phyloP scores from a whole-genome alignment of 2,888 invertebrate genomes.

The Agrotis ipsilon region DNA sequence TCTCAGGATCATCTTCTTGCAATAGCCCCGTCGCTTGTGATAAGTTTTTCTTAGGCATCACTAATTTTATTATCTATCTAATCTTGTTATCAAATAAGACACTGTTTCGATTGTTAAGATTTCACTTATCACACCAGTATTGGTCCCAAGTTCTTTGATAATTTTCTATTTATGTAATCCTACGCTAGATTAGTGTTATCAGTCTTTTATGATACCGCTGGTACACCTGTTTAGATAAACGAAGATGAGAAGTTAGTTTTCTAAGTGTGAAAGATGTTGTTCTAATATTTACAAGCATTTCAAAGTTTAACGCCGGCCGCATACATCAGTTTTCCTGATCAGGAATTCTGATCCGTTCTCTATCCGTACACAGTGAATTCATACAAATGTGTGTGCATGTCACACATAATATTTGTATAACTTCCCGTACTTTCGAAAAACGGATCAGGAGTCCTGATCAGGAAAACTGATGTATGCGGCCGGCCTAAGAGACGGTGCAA shows the following conservation, averaged over 20 bases:
- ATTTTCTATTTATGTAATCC: slow-evolving; percentile 41
- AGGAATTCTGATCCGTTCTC: too few species aligned
- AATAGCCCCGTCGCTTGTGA: slow-evolving; percentile 50
- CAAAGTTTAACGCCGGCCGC: background rate
- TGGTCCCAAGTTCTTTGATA: slow-evolving; percentile 48
- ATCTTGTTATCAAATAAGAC: slow-evolving; percentile 32
- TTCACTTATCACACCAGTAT: slow-evolving; percentile 34
- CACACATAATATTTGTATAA: too few species aligned
- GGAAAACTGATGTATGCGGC: too few species aligned
- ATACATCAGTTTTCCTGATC: too few species aligned
- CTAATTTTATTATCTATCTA: slow-evolving; percentile 10
- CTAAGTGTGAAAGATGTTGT: slow-evolving; percentile 6
- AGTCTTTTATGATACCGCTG: slow-evolving; percentile 56
- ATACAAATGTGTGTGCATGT: too few species aligned
- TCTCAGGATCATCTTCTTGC: slow-evolving; percentile 63
- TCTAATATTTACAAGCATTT: slow-evolving; percentile 27
- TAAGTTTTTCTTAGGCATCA: slow-evolving; percentile 56
- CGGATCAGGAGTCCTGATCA: too few species aligned
- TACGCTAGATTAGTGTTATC: slow-evolving; percentile 44
- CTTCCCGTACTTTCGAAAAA: too few species aligned
- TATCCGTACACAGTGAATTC: too few species aligned
- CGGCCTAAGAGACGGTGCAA: background rate
- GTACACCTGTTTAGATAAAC: slow-evolving; percentile 48
- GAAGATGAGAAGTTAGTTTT: slow-evolving; percentile 20
- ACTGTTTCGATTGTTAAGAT: slow-evolving; percentile 33